Conservation (phyloP, 2,113 vertebrate genomes). For the Clarias magur region DNA sequence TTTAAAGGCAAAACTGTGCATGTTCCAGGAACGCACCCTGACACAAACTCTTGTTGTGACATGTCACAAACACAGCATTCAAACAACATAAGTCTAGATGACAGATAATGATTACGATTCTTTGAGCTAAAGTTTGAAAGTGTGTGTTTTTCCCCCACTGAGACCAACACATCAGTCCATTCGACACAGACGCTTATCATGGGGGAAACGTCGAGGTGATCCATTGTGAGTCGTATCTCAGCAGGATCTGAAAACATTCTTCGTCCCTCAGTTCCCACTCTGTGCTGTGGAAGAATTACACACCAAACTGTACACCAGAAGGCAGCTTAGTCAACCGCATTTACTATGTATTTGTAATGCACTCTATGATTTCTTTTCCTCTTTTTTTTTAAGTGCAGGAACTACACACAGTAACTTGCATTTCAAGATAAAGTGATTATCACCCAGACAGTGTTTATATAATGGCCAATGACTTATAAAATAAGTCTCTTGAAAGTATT, state of each 20-base stretch:
- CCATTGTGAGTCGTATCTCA: conserved; percentile 38
- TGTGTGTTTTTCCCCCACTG: background rate
- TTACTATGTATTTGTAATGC: conserved; percentile 26
- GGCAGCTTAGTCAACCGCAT: background rate
- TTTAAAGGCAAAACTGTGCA: background rate
- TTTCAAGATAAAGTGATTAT: background rate
- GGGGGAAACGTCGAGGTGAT: background rate
- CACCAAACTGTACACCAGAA: conserved; percentile 14
- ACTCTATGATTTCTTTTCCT: background rate
- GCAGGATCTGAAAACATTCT: conserved; percentile 36
- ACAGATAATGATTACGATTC: conserved; percentile 12
- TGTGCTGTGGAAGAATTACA: conserved; percentile 30
- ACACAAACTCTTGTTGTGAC: conserved; percentile 29
- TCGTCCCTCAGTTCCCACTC: conserved; percentile 28
- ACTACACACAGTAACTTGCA: background rate
- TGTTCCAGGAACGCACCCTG: background rate
- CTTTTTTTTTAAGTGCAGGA: background rate
- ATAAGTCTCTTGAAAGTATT: background rate
- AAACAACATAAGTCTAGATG: background rate
- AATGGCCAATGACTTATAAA: background rate
- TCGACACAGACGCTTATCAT: conserved; percentile 1
- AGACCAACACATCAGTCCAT: background rate
- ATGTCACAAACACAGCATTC: conserved; percentile 29
- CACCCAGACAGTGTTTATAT: background rate
- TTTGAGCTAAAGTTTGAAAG: background rate